Percentiles rank a stretch among this genome's conserved stretches.
Evolutionary conservation across 2,797 vertebrate genomes (phyloP).

Genomic region (Oceanodroma leucorhoa): DNA sequence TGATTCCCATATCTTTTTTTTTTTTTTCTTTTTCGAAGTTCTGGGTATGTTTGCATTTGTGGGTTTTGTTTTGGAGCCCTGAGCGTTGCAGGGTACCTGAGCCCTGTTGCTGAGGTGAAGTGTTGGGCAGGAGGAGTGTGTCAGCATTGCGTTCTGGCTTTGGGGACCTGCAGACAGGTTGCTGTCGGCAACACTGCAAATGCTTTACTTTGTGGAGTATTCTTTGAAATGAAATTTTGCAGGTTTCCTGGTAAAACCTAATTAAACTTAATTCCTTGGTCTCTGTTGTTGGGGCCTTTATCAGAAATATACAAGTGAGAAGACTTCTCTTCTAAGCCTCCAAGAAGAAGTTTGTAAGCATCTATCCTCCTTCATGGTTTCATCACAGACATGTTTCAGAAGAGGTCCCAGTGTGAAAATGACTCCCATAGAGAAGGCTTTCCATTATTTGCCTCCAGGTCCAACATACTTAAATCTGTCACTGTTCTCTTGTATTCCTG

Average conservation of each 20-base stretch:
- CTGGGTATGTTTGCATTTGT: not conserved
- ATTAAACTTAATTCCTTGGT: not conserved
- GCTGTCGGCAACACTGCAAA: not conserved
- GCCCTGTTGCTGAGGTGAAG: not conserved
- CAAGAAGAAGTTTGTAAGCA: not conserved
- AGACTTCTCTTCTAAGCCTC: not conserved
- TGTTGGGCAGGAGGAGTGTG: not conserved
- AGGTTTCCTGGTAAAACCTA: not conserved
- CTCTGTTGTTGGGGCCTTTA: not conserved
- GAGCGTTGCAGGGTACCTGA: not conserved
- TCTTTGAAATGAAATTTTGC: not conserved
- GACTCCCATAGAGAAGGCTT: not conserved
- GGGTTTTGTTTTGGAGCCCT: not conserved
- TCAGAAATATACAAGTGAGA: not conserved
- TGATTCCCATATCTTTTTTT: not conserved
- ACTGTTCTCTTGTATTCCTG: not conserved
- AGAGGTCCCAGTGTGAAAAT: not conserved
- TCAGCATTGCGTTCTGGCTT: not conserved
- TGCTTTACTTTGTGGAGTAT: not conserved
- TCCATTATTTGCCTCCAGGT: not conserved
- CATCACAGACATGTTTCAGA: not conserved
- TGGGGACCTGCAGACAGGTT: not conserved
- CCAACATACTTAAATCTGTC: not conserved
- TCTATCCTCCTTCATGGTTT: not conserved
- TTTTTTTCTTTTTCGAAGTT: not conserved